Evolutionary conservation across 2,113 vertebrate genomes (phyloP), one percentile per base, ranked within the genome.

Genomic region (Actenoides lindsayi): DNA sequence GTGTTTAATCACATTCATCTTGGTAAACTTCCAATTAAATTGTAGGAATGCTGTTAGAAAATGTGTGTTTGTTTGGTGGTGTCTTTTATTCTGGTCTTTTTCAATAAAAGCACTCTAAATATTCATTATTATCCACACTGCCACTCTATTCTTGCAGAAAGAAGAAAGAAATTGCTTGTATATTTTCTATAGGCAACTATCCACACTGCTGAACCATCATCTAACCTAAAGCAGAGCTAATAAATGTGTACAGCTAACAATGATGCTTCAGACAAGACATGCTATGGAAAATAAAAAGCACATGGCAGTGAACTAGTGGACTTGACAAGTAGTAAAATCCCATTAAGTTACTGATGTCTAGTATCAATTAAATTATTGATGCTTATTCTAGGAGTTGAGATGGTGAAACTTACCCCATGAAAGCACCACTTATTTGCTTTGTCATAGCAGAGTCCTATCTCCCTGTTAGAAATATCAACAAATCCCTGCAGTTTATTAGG

Each of bases 21-120:
- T 28, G 18, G 60, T 67, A 90, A 90, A 90, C 71, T 89, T 88
- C 27, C 64, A 90, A 60, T 79, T 89, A 86, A 89, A 82, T 87
- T n/a, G 78, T 62, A 80, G 41, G 13, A 88, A 68, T 54, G 31
- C 33, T 83, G 27, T 54, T 75, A 56, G 35, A 90, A 93, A 92
- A 53, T 4, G 2, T 35, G 31, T 79, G 35, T 91, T 94, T 93
- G 50, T 8, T 57, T 71, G 17, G 33, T 33, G 33, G 21, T 73
- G 68, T 6, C 83, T 11, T 46, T 73, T 79, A 46, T 84, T 64
- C 90, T 74, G 41, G 67, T 74, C n/a, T 39, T 77, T 84, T 85
- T 74, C 28, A 86, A 80, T 70, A 89, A 92, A 74, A 74, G n/a
- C 14, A 59, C 16, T 84, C 37, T 63, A 90, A 96, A 93, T 94